Base-by-base conservation (phyloP, 2,888 invertebrate genomes). In the Diaperis boleti region DNA sequence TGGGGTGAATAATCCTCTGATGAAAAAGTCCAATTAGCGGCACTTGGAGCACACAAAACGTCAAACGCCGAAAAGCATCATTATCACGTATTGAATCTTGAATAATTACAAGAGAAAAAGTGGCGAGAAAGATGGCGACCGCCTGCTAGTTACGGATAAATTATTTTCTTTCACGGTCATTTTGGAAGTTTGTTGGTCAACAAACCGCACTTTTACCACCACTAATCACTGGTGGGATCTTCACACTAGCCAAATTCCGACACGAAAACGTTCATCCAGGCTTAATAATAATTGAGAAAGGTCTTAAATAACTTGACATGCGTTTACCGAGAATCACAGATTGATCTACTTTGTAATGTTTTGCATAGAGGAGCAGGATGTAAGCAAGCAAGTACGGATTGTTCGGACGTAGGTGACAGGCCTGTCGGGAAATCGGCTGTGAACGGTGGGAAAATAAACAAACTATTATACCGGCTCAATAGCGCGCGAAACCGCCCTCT, bases 51-150 rank as follows among this genome's bases (percentile, higher is more conserved):
- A 60, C 73, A 75, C 74, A 63, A 63, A 65, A 71, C 69, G 68
- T 75, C 67, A 72, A 70, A 62, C 66, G 69, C 69, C 70, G 66
- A 69, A 71, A 70, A 72, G 64, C 73, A 78, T 75, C 70, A 73
- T 74, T 68, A 72, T 63, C 64, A 67, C 63, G 69, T 73, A 74
- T 71, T 73, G 71, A 74, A 75, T 74, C 76, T 72, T 60, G 62
- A 69, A 70, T 69, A 72, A 72, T 72, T 72, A 76, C 72, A 72
- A 71, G 73, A 77, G 78, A 79, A 84, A 84, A 82, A 83, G 79
- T 83, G 80, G 82, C 82, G 81, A 82, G 82, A 83, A 85, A 85
- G 85, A 85, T 85, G 85, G 85, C 85, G 84, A 84, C 83, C 82
- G 82, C 79, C 81, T 80, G 81, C 79, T 81, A 81, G 78, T 79